Base-by-base conservation (phyloP, 2,113 vertebrate genomes). In the Amia ocellicauda region DNA sequence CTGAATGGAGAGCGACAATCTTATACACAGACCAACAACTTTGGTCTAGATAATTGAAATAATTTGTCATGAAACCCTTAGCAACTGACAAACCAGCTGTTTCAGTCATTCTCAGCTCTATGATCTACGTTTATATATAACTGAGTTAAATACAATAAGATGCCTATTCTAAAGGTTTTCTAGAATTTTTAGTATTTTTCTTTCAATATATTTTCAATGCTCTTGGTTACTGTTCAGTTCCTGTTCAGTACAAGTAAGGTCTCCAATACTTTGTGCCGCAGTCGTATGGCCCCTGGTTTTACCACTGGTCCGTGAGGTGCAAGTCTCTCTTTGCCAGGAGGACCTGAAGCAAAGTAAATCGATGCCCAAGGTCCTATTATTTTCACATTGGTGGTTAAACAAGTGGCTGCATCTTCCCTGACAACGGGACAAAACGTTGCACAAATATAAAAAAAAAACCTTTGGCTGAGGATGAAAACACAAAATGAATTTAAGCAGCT, bases 281-380 rank as follows among this genome's bases (percentile, higher is more conserved):
- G 9, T 7, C 27, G 3, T 16, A 10, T 31, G 22, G 56, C 31
- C 29, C 19, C 28, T 31, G 29, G 55, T 29, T 40, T 19, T n/a
- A 10, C 28, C 14, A 16, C 8, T 9, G 14, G 7, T 20, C 28
- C 29, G 16, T n/a, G 17, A 29, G 51, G 28, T 26, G 3, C 3
- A 1, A 9, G 43, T 10, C 45, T 4, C 23, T 19, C 29, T 24
- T 7, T 14, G 17, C 45, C 16, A 20, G 20, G 22, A 26, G 20
- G 20, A 26, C 43, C 63, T 40, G 17, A 10, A 51, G 45, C 20
- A 26, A 24, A 36, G 24, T 27, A 54, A 60, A 60, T 59, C 31
- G 17, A 26, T 43, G 49, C 41, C 58, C 20, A 49, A 22, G 47
- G 57, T 45, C 64, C 52, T 59, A 49, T 66, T 66, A 66, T 60